Evolutionary conservation across 2,113 vertebrate species (phyloP).

Genomic region (pig (Sus scrofa)): T2T-Sscrofa CM000823.6:61012001-61012500

Average conservation of each 20-base stretch:
- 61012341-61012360: accelerated
- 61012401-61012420: neutral
- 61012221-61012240: neutral
- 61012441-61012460: neutral
- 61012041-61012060: neutral
- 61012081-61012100: neutral
- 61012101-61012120: neutral
- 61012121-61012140: neutral
- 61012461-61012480: neutral
- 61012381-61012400: neutral
- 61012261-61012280: neutral
- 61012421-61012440: neutral
- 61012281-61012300: neutral
- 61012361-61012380: neutral
- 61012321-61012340: no score
- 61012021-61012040: conserved; percentile 5
- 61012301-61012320: neutral
- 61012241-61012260: neutral
- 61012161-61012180: neutral
- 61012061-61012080: neutral
- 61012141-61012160: neutral
- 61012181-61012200: neutral
- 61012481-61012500: neutral
- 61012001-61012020: neutral
- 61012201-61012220: neutral